Percentiles rank a stretch among this genome's conserved stretches.
Evolutionary conservation across 1,140 invertebrate genomes (phyloP).

Genomic region (Palaemon carinicauda): DNA sequence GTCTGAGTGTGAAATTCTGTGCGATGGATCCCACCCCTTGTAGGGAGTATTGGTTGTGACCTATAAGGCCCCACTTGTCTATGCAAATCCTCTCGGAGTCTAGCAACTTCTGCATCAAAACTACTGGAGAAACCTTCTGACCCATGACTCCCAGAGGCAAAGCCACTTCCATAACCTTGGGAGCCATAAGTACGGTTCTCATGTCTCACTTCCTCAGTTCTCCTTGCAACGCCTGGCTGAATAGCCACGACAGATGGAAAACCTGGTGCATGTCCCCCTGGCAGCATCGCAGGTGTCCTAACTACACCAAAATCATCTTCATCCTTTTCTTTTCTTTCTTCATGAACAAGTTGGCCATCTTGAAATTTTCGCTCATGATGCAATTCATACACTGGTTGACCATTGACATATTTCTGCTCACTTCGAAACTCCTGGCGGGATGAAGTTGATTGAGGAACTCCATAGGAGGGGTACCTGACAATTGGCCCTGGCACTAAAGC

Average conservation of each 20-base stretch:
- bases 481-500: neutral
- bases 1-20: conserved; percentile 28
- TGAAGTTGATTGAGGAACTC: neutral
- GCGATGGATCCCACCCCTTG: conserved; percentile 11
- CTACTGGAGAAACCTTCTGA: neutral
- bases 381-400: conserved; percentile 51
- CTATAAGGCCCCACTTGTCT: neutral
- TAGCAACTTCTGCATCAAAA: neutral
- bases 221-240: too few species aligned
- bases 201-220: neutral
- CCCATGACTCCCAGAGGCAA: too few species aligned
- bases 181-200: neutral
- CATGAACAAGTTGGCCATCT: conserved; percentile 48
- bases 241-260: too few species aligned
- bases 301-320: conserved; percentile 18
- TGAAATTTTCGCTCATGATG: conserved; percentile 50
- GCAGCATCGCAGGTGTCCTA: too few species aligned
- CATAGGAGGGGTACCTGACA: neutral
- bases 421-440: conserved; percentile 45
- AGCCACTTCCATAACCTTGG: neutral
- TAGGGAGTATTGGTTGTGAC: neutral
- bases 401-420: conserved; percentile 51
- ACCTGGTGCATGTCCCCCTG: too few species aligned
- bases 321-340: conserved; percentile 40
- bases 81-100: conserved; percentile 21